Evolutionary conservation across 2,888 invertebrate species (phyloP), one percentile per base, ranked within the genome.

Genomic region (Macropis europaea): DNA sequence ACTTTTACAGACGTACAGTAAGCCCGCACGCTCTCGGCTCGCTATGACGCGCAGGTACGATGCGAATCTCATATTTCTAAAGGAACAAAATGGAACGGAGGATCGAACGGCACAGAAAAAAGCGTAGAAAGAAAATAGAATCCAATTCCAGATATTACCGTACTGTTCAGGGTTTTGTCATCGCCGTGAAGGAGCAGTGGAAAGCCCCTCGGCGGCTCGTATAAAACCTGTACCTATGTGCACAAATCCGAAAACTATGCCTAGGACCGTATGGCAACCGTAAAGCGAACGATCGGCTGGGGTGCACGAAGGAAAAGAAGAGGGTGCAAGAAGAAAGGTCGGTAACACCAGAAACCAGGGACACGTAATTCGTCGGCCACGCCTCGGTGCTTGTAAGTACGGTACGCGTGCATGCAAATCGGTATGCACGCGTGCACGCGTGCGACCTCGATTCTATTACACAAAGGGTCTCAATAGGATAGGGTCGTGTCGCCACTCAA

Each of bases 341-440:
- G 56, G 50, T 17, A 50, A 62, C 40, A 42, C 50, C 54, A 73
- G 67, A 74, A 63, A 57, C 59, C 64, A 73, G 74, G 76, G 77
- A 73, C 77, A 80, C 78, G 79, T 81, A 82, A 83, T 83, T 82
- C 78, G 76, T 68, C 69, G 76, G 63, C 77, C 83, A 81, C 84
- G 84, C 84, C 82, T 80, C 82, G 75, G 68, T 77, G 69, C 72
- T 69, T 48, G 50, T 28, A 22, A 52, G 22, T 42, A 30, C 45
- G 11, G 59, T 60, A 50, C 59, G 17, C 61, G 61, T 38, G 77
- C 73, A 68, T 61, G 63, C 75, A 71, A 70, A 57, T 71, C 64
- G 52, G 3, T 34, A n/a, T 42, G 40, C 15, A 30, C 24, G 42
- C 52, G 40, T 40, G 53, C 62, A 62, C 67, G 63, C 53, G 50